Evolutionary conservation across 2,797 vertebrate species (phyloP).

Genomic region (Sebastes steindachneri): DNA sequence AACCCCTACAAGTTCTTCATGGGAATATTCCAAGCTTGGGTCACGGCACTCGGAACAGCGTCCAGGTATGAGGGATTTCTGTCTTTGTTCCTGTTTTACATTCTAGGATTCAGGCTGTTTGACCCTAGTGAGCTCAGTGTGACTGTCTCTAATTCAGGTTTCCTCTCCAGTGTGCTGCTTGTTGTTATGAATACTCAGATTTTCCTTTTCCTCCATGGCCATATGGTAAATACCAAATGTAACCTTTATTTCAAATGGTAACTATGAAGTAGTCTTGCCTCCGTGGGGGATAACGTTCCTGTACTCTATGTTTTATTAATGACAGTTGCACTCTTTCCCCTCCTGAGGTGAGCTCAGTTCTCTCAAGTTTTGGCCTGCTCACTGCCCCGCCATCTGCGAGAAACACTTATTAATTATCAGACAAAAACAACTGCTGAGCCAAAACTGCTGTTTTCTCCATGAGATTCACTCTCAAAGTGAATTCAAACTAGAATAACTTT

Average conservation of each 20-base stretch:
- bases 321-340: conserved; percentile 3
- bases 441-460: not conserved
- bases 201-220: not conserved
- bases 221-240: not conserved
- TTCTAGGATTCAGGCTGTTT: not conserved
- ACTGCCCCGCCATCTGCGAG: conserved; percentile 1
- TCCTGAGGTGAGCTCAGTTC: conserved; percentile 31
- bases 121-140: not conserved
- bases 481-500: not conserved
- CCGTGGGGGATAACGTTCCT: not conserved
- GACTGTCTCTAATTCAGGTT: not conserved
- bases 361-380: conserved; percentile 22
- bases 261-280: not conserved
- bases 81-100: not conserved
- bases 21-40: conserved; percentile 99
- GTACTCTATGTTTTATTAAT: conserved; percentile 51
- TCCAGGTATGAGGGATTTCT: conserved; percentile 87
- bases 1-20: conserved; percentile 96
- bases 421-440: conserved; percentile 26
- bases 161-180: not conserved
- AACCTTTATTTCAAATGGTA: conserved; percentile 11
- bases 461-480: not conserved
- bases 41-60: conserved; percentile 97
- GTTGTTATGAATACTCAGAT: not conserved
- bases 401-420: conserved; percentile 32